Evolutionary conservation across 2,797 vertebrate species (phyloP).

Genomic region (Phalloptychus januarius): DNA sequence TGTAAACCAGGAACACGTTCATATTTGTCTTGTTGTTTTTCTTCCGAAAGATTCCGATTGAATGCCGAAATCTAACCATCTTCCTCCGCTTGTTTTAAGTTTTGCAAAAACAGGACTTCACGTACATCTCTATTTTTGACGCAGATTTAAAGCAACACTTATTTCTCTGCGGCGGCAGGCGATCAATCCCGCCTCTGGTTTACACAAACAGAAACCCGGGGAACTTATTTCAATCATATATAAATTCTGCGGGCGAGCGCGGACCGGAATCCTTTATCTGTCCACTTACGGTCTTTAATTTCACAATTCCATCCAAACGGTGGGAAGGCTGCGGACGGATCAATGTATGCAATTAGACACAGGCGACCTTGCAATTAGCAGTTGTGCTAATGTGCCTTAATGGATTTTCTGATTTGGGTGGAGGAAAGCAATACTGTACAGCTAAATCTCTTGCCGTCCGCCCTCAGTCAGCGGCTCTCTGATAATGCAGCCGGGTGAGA

Average conservation of each 20-base stretch:
- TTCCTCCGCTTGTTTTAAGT: not conserved
- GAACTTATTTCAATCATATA: slow-evolving; percentile 17
- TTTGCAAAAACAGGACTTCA: not conserved
- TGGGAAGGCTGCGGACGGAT: slow-evolving; percentile 65
- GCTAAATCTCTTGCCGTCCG: slow-evolving; percentile 58
- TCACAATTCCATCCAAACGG: slow-evolving; percentile 74
- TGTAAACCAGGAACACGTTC: slow-evolving; percentile 15
- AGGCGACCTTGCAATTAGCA: slow-evolving; percentile 72
- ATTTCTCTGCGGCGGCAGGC: not conserved
- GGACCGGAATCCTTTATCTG: slow-evolving; percentile 43
- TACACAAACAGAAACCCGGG: not conserved
- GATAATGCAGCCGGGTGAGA: slow-evolving; percentile 61
- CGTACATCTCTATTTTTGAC: not conserved
- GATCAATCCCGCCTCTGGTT: not conserved
- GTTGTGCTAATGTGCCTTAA: slow-evolving; percentile 74
- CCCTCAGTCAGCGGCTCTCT: slow-evolving; percentile 58
- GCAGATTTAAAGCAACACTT: not conserved
- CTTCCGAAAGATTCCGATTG: not conserved
- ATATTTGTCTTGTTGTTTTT: not conserved
- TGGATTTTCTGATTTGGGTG: slow-evolving; percentile 75
- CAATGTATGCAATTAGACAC: slow-evolving; percentile 79
- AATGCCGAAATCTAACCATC: not conserved
- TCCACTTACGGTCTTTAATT: slow-evolving; percentile 67
- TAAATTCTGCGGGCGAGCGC: slow-evolving; percentile 19
- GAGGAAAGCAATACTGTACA: slow-evolving; percentile 70